A percentile compares a stretch with the other conserved stretches of the same genome.
Conservation (phyloP, 2,888 invertebrate genomes). For the Tuberolachnus salignus region DNA sequence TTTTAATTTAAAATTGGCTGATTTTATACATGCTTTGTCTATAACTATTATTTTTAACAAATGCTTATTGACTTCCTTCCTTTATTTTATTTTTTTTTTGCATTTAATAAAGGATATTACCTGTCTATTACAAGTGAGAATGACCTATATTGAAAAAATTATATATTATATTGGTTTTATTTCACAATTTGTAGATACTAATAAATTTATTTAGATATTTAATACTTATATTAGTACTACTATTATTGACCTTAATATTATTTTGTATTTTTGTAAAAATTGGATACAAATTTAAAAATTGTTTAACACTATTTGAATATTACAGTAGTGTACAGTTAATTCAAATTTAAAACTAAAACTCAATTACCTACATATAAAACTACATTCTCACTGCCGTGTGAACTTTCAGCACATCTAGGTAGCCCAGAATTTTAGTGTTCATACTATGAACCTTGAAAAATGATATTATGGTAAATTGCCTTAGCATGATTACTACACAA, state of each 20-base stretch:
- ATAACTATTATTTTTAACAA: not conserved
- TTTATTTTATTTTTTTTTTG: slow-evolving; percentile 26
- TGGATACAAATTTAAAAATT: no score
- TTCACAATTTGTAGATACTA: not conserved
- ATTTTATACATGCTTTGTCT: slow-evolving; percentile 24
- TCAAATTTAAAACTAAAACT: no score
- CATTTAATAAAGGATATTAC: slow-evolving; percentile 46
- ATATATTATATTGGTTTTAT: not conserved
- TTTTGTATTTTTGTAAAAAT: no score
- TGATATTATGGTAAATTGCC: not conserved
- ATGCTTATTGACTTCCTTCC: slow-evolving; percentile 6
- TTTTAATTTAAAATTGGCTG: slow-evolving; percentile 3
- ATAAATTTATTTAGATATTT: not conserved
- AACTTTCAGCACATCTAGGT: no score
- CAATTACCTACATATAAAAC: no score
- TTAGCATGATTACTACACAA: slow-evolving; percentile 5
- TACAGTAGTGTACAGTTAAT: no score
- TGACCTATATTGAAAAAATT: not conserved
- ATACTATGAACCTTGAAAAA: no score
- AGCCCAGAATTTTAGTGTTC: no score
- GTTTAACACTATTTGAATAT: no score
- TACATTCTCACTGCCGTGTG: no score
- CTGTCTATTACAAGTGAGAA: slow-evolving; percentile 53
- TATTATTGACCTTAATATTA: no score
- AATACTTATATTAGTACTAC: not conserved